phyloP scores from a whole-genome alignment of 1,140 invertebrate genomes.

The Eupeodes corollae region DNA sequence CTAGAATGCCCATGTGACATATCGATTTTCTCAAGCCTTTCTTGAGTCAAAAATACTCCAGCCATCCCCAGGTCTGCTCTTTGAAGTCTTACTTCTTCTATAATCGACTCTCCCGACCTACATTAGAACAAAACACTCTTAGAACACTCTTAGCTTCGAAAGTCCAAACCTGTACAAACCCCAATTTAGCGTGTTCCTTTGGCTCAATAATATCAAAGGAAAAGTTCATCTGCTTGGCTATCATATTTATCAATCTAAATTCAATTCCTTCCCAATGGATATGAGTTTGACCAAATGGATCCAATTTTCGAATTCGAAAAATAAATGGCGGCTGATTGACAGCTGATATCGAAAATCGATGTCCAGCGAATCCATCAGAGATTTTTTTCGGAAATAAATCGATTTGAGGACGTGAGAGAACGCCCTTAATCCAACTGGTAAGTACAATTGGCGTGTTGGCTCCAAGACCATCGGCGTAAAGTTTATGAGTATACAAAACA shows the following conservation, averaged over 20 bases:
- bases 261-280: conserved; percentile 50
- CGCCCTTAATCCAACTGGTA: conserved; percentile 52
- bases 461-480: conserved; percentile 56
- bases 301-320: conserved; percentile 44
- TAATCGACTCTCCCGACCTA: conserved; percentile 44
- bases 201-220: conserved; percentile 53
- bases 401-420: conserved; percentile 45
- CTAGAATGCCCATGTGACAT: conserved; percentile 49
- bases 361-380: conserved; percentile 52
- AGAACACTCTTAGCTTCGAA: too few species aligned
- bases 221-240: conserved; percentile 53
- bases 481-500: conserved; percentile 56
- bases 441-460: conserved; percentile 48
- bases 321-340: conserved; percentile 58
- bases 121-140: conserved; percentile 7
- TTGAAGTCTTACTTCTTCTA: conserved; percentile 38
- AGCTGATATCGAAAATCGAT: conserved; percentile 51
- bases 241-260: conserved; percentile 46
- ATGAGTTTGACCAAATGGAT: conserved; percentile 15
- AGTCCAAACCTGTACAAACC: conserved; percentile 20
- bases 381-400: conserved; percentile 58
- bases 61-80: conserved; percentile 50
- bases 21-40: conserved; percentile 42
- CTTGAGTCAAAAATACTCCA: conserved; percentile 52
- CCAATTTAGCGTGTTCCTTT: conserved; percentile 32